Base-by-base conservation (phyloP, 2,797 vertebrate genomes). In the Onychomys arenicola region DNA sequence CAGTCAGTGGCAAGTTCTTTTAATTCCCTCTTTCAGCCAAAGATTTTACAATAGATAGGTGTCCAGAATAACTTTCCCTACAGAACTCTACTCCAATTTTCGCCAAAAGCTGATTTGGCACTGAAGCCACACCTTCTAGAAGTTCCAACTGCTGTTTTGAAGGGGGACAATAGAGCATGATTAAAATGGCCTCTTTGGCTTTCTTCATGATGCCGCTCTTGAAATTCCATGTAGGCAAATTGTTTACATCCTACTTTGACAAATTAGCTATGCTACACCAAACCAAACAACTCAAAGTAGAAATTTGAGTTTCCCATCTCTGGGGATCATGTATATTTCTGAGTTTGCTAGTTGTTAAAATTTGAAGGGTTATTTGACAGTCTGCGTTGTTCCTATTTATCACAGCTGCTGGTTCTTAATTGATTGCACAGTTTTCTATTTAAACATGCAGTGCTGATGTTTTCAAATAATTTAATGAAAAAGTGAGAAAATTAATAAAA, bases 401-500 rank as follows among this genome's bases (percentile, higher is more conserved):
- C 90, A 52, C 17, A 90, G 29, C 0, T 67, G 1, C 34, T 29
- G 63, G n/a, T 61, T 90, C 52, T 94, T 67, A 91, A 82, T 57
- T 82, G 88, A 76, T 78, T 17, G 80, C 80, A 8, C 4, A n/a
- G 3, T 86, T 94, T 87, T 92, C 76, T 93, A 34, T 71, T 78
- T 96, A 77, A 93, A 91, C 52, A 94, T 61, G 25, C 83, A 46
- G 77, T 90, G 8, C 34, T 84, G 57, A n/a, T 88, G 4, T 29
- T 34, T 89, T 76, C 3, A 89, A 89, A 69, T 80, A 69, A 71
- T 78, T 82, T 85, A 89, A 94, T 52, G 12, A 73, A 84, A 95
- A 90, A 90, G 27, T 55, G 67, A 61, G 67, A 75, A 78, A 76
- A 77, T 67, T 84, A 92, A 91, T 59, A 67, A 91, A 95, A 46